Evolutionary conservation across 2,113 vertebrate species (phyloP), one percentile per base, ranked within the genome.

Genomic region (Hucho hucho): DNA sequence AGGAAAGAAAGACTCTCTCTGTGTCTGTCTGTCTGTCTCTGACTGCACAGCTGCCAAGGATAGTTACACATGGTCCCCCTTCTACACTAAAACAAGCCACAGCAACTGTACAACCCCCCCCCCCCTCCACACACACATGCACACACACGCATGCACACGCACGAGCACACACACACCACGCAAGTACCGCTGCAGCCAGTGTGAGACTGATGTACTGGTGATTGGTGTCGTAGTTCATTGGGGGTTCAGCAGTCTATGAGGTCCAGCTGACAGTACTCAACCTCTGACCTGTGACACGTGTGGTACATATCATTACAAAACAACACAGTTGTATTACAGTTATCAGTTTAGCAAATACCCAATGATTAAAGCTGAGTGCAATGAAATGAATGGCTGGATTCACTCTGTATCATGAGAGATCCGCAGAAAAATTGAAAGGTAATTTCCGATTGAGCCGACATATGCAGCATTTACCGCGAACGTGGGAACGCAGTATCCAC

Each of bases 221-320:
- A 37, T 37, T 37, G 32, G 32, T 95, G 89, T 96, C 95, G 87
- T 96, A 99, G 79, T 89, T 89, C 66, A 98, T 37, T 37, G 32
- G 32, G 7, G 32, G 2, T 37, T 37, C 6, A 37, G 32, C 32
- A 37, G 32, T 37, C 32, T 37, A 37, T 67, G 71, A 69, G 77
- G 69, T 64, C 47, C 80, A 82, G 78, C 86, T 79, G 78, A 85
- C 70, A 74, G 70, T 64, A 71, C 63, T 76, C 86, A 75, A 87
- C 81, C 85, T 85, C 70, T 79, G 80, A 88, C 87, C 67, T 1
- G 72, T 43, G 37, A 43, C 37, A 43, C 2, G 37, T 43, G 7
- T 43, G 37, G 53, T 71, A 75, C 86, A 88, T 78, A 70, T 86
- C 74, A 82, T 29, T 22, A 77, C 79, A 76, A 73, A 81, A 87